Base-by-base conservation (phyloP, 2,113 vertebrate species). In the Tupaia tana region DNA sequence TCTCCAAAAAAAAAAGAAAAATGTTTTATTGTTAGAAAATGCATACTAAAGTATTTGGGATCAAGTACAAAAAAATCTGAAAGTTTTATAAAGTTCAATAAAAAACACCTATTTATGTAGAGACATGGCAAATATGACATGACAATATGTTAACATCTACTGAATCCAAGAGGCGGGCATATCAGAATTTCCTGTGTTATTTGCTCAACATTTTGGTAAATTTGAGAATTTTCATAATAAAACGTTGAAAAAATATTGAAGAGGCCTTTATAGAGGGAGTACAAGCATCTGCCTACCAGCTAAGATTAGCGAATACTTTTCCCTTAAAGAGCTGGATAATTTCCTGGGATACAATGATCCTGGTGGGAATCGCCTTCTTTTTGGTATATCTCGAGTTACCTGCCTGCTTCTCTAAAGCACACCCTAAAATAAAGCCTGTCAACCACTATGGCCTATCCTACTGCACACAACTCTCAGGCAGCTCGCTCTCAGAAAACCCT, bases 141-240 rank as follows among this genome's bases (percentile, higher is more conserved):
- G 24, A 61, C 54, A 85, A 89, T 86, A 52, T 25, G 14, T 74
- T 61, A 80, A 79, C 54, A 73, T 66, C 58, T 54, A 80, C 2
- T 56, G 29, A 85, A 77, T 86, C 77, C 29, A 67, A 91, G 31
- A 61, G 15, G 27, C 25, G 56, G 3, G 18, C 52, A 64, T 16
- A 20, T 56, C 10, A 73, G 73, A 73, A 74, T 29, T 73, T 12
- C 43, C 10, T 78, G 27, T 64, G 54, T 54, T 52, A 85, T 89
- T 89, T 80, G 59, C 31, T 92, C 34, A 89, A 80, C 27, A 56
- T 63, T 74, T 78, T 73, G 63, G 14, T 64, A 70, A 77, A 14
- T 82, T 92, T 86, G 61, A 89, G 31, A 61, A 85, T n/a, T 92
- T 89, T 56, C 61, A 61, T 89, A 84, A 84, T 29, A 88, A 91